phyloP scores from a whole-genome alignment of 1,140 invertebrate genomes.

The Halictus rubicundus region DNA sequence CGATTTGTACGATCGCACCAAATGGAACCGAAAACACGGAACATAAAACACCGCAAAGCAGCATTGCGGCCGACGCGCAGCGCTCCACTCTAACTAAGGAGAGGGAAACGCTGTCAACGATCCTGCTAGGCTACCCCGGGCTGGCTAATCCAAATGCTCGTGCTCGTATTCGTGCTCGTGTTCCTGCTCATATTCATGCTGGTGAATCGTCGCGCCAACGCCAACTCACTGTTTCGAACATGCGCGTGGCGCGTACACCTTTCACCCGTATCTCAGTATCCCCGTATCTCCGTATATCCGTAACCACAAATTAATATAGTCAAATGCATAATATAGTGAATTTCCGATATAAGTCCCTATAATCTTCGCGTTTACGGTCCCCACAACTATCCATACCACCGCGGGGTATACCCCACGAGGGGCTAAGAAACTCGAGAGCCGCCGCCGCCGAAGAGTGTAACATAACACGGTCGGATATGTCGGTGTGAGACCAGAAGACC shows the following conservation, averaged over 20 bases:
- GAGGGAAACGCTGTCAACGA: neutral
- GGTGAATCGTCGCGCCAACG: constrained; percentile 1
- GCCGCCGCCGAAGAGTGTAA: too few relatives aligned
- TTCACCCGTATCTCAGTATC: neutral
- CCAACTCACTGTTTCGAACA: neutral
- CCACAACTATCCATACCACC: too few relatives aligned
- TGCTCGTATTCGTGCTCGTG: too few relatives aligned
- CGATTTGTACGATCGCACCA: constrained; percentile 54
- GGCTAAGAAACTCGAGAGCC: too few relatives aligned
- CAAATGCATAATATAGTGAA: too few relatives aligned
- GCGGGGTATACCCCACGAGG: too few relatives aligned
- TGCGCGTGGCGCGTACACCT: neutral
- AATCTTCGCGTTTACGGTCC: too few relatives aligned
- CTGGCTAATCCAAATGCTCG: neutral
- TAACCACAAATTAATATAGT: too few relatives aligned
- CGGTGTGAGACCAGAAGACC: too few relatives aligned
- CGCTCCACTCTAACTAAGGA: constrained; percentile 51
- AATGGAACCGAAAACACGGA: constrained; percentile 56
- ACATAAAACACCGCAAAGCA: constrained; percentile 64
- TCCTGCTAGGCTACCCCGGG: neutral
- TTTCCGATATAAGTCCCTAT: too few relatives aligned
- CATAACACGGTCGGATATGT: too few relatives aligned
- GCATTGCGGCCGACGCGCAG: constrained; percentile 72
- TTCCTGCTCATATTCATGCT: neutral
- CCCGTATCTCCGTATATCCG: too few relatives aligned